Evolutionary conservation across 2,797 vertebrate genomes (phyloP).

Genomic region (Gadopsis bispinosus): DNA sequence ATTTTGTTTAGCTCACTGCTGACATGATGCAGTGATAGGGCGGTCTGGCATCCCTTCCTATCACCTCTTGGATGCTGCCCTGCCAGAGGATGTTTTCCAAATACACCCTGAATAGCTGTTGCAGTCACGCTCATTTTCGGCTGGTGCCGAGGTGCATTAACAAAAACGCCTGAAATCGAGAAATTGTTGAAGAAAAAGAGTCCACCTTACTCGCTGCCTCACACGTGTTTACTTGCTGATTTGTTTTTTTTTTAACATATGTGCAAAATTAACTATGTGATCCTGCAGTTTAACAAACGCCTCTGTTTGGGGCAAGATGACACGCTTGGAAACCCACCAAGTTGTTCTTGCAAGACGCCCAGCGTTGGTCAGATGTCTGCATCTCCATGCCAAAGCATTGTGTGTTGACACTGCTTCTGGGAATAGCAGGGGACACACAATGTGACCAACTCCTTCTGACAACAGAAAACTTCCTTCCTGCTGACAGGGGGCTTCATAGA

Average conservation of each 20-base stretch:
- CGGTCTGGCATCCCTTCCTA: conserved; percentile 30
- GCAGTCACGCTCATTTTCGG: conserved; percentile 20
- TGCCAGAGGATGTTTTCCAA: conserved; percentile 36
- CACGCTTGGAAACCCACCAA: conserved; percentile 23
- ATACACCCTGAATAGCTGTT: conserved; percentile 5
- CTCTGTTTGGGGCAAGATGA: background rate
- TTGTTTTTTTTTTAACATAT: conserved; percentile 4
- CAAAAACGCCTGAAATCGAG: conserved; percentile 28
- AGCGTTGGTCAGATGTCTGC: conserved; percentile 6
- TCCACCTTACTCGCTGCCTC: background rate
- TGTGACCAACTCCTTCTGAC: conserved; percentile 60
- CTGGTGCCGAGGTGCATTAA: conserved; percentile 54
- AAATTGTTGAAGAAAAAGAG: conserved; percentile 11
- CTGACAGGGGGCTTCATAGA: conserved; percentile 43
- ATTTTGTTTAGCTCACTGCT: conserved; percentile 65
- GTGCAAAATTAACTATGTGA: conserved; percentile 32
- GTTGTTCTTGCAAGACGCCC: conserved; percentile 8
- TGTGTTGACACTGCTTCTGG: conserved; percentile 45
- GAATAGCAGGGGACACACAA: conserved; percentile 60
- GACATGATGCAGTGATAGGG: conserved; percentile 62
- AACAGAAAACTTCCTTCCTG: conserved; percentile 80
- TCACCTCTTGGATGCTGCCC: conserved; percentile 28
- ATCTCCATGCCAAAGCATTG: conserved; percentile 29
- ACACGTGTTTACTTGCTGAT: conserved; percentile 4
- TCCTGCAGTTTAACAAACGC: conserved; percentile 15